Evolutionary conservation across 2,113 vertebrate species (phyloP).

Genomic region (Psittacula cyanocephala): DNA sequence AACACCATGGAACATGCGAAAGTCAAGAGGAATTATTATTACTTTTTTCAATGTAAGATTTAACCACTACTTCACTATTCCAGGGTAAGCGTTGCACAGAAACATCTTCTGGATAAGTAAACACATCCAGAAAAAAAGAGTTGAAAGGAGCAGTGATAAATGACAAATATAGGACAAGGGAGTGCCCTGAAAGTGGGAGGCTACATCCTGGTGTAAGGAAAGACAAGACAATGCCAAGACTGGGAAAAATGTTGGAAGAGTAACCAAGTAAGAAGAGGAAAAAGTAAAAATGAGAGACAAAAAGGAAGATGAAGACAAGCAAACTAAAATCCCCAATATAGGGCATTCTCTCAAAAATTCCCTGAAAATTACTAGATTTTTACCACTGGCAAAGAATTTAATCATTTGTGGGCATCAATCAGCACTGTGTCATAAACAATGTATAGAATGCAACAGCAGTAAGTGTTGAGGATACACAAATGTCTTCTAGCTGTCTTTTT

Average conservation of each 20-base stretch:
- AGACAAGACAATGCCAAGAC: not conserved
- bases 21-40: not conserved
- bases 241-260: not conserved
- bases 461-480: not conserved
- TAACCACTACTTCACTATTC: not conserved
- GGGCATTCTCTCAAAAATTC: not conserved
- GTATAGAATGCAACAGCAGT: not conserved
- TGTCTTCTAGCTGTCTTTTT: not conserved
- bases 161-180: not conserved
- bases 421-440: not conserved
- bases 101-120: not conserved
- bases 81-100: not conserved
- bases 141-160: not conserved
- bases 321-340: not conserved
- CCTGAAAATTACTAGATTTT: not conserved
- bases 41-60: not conserved
- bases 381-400: not conserved
- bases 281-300: not conserved
- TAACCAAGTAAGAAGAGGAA: not conserved
- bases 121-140: not conserved
- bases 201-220: not conserved
- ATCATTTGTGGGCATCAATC: not conserved
- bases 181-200: not conserved
- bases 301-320: not conserved
- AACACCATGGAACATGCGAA: not conserved